Conservation (phyloP, 92 coral and sea anemone genomes). For the Anthopleura xanthogrammica region DNA sequence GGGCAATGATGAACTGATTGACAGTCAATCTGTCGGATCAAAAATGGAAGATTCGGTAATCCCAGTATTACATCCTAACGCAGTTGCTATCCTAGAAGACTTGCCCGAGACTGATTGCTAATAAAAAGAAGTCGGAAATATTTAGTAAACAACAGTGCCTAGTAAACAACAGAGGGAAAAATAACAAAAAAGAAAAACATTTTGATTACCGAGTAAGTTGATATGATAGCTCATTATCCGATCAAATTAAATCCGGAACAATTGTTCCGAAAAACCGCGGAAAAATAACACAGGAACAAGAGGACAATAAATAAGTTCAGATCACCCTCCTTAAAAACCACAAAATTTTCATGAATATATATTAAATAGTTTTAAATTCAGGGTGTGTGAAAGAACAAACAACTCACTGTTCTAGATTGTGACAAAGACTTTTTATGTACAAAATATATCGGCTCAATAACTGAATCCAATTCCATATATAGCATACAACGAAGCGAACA, state of each 20-base stretch:
- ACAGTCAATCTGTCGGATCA: background rate
- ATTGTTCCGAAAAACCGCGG: background rate
- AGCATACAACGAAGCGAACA: too few species aligned
- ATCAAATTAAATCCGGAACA: background rate
- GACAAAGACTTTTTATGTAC: background rate
- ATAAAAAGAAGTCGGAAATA: background rate
- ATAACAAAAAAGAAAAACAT: background rate
- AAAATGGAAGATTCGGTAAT: background rate
- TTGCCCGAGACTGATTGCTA: conserved; percentile 25
- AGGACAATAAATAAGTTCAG: background rate
- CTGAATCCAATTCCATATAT: background rate
- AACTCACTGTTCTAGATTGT: background rate
- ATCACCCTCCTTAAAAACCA: background rate
- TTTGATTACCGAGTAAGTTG: background rate
- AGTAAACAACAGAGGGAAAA: background rate
- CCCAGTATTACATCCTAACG: conserved; percentile 17
- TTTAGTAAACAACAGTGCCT: background rate
- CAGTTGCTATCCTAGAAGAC: conserved; percentile 11
- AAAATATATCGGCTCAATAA: background rate
- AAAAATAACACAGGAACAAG: background rate
- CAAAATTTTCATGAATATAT: background rate
- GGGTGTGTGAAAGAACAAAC: background rate
- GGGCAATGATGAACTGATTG: background rate
- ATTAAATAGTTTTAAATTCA: too few species aligned
- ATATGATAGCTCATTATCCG: background rate